phyloP scores from a whole-genome alignment of 2,888 invertebrate species.

The Portevinia maculata region DNA sequence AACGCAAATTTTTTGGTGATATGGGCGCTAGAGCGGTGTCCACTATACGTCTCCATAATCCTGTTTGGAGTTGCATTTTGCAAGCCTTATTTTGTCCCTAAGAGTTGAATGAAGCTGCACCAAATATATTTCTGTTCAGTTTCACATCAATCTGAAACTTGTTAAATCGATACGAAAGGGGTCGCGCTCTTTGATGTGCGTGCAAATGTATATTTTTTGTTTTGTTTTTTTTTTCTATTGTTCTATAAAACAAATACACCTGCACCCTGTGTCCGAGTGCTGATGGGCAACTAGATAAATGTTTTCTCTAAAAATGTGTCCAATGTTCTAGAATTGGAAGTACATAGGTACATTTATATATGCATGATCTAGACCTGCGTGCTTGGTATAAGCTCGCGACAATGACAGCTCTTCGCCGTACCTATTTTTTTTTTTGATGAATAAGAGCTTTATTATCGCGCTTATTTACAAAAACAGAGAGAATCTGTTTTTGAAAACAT shows the following conservation, averaged over 20 bases:
- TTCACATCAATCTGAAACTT: constrained; percentile 61
- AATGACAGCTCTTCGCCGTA: constrained; percentile 24
- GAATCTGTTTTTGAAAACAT: constrained; percentile 45
- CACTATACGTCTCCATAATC: constrained; percentile 76
- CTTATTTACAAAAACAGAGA: constrained; percentile 59
- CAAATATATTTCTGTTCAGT: constrained; percentile 57
- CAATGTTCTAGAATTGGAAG: not conserved
- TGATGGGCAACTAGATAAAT: constrained; percentile 50
- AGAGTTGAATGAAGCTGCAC: constrained; percentile 27
- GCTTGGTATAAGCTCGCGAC: constrained; percentile 31
- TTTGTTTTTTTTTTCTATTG: constrained; percentile 27
- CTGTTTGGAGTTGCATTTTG: constrained; percentile 71
- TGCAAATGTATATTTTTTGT: constrained; percentile 36
- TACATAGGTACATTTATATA: not conserved
- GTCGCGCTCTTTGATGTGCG: constrained; percentile 48
- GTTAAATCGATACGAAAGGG: constrained; percentile 67
- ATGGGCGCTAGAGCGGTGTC: constrained; percentile 79
- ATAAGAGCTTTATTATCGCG: constrained; percentile 47
- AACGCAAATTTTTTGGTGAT: constrained; percentile 81
- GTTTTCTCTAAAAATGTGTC: constrained; percentile 10
- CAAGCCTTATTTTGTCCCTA: not conserved
- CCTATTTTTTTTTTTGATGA: not conserved
- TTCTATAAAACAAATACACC: not conserved
- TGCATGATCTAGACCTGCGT: constrained; percentile 44
- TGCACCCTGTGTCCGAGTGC: constrained; percentile 47